These are phyloP conservation scores for Sturnus vulgaris DNA, from an alignment of 2,113 vertebrate species.

Conservation along the genomic window DNA sequence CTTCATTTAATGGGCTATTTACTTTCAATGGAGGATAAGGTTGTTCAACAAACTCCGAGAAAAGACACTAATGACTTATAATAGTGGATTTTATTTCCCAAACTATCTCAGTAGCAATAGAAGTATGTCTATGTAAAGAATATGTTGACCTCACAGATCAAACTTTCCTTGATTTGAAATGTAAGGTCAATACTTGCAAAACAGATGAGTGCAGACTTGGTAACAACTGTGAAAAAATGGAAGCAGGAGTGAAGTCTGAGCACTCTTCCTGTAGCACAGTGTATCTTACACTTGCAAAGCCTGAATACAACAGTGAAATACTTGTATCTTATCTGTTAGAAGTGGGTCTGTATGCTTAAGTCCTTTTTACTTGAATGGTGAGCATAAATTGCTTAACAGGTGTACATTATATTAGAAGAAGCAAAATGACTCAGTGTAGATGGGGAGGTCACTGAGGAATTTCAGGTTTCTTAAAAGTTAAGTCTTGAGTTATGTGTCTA, in stretches of 20 bases:
- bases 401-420: background rate
- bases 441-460: background rate
- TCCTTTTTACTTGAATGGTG: background rate
- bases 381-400: background rate
- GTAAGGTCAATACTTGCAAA: background rate
- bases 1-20: conserved; percentile 27
- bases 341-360: background rate
- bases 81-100: background rate
- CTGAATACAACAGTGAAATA: background rate
- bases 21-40: background rate
- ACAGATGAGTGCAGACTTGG: background rate
- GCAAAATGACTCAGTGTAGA: background rate
- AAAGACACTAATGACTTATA: background rate
- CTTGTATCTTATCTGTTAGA: background rate
- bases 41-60: conserved; percentile 1
- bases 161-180: background rate
- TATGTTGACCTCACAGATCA: background rate
- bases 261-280: background rate
- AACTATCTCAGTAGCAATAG: background rate
- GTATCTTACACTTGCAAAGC: background rate
- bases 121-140: background rate
- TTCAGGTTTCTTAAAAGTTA: background rate
- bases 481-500: background rate
- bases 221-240: background rate
- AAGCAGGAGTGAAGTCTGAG: background rate